These are phyloP conservation scores for Leucania comma DNA, from an alignment of 2,888 invertebrate species.

Conservation along the genomic window DNA sequence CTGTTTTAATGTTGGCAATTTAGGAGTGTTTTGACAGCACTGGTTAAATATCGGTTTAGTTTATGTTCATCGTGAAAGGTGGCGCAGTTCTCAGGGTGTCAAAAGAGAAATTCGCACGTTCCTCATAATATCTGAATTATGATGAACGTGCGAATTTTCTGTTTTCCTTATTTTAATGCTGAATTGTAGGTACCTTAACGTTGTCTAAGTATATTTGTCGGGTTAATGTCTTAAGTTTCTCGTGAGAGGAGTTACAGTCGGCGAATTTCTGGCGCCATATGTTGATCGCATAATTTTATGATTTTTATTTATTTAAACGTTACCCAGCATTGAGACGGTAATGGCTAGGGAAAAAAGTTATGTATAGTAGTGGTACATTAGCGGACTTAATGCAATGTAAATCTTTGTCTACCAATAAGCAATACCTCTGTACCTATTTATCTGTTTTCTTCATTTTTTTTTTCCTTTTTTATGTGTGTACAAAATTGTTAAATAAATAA, in stretches of 20 bases:
- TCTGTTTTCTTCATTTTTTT: too few species aligned
- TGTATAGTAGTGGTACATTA: too few species aligned
- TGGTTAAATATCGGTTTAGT: conserved; percentile 14
- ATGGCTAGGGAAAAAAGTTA: too few species aligned
- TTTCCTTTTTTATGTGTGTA: too few species aligned
- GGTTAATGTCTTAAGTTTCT: not conserved
- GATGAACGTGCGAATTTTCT: conserved; percentile 34
- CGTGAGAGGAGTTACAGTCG: not conserved
- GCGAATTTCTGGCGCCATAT: not conserved
- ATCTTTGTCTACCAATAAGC: too few species aligned
- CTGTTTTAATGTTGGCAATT: conserved; percentile 38
- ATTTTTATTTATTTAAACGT: not conserved
- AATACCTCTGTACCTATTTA: too few species aligned
- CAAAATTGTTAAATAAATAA: too few species aligned
- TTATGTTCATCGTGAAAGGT: conserved; percentile 13
- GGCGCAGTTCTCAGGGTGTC: conserved; percentile 38
- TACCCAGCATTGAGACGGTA: too few species aligned
- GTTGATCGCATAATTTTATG: not conserved
- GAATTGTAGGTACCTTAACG: not conserved
- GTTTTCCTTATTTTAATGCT: conserved; percentile 24
- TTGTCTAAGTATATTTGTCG: not conserved
- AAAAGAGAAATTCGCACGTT: conserved; percentile 36
- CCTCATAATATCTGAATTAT: conserved; percentile 10
- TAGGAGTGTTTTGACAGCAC: conserved; percentile 46
- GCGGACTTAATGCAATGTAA: too few species aligned